phyloP scores from a whole-genome alignment of 2,113 vertebrate genomes.

The Benthochromis sp. region DNA sequence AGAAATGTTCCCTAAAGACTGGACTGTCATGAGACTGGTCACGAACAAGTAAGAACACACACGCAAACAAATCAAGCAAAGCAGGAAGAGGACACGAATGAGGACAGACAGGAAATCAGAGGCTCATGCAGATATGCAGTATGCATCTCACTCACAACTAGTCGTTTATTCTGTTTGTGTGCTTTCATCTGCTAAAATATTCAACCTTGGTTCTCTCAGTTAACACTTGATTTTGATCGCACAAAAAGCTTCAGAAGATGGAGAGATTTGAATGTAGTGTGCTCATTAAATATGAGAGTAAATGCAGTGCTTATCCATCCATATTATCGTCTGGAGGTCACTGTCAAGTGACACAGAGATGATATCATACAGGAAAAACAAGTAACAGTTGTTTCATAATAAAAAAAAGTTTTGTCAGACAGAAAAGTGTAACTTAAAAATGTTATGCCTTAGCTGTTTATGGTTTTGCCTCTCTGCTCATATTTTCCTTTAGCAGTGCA shows the following conservation, averaged over 20 bases:
- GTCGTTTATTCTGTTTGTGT: not conserved
- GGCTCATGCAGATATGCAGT: not conserved
- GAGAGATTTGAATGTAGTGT: not conserved
- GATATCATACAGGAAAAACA: not conserved
- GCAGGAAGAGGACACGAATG: not conserved
- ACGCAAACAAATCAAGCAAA: not conserved
- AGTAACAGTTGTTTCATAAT: not conserved
- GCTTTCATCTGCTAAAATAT: not conserved
- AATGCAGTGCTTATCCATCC: not conserved
- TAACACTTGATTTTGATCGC: not conserved
- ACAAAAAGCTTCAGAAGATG: not conserved
- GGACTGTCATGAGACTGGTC: slow-evolving; percentile 97
- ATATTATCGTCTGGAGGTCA: not conserved
- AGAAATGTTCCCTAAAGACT: slow-evolving; percentile 99
- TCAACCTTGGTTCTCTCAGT: not conserved
- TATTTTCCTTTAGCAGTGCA: not conserved
- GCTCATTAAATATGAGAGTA: not conserved
- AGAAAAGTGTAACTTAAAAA: not conserved
- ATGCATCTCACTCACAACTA: not conserved
- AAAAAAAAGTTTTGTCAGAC: not conserved
- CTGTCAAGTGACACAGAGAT: not conserved
- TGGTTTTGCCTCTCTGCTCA: not conserved
- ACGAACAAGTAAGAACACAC: slow-evolving; percentile 90
- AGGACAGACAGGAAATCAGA: not conserved
- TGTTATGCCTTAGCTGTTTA: not conserved